Percentiles rank a stretch among this genome's conserved stretches.
Evolutionary conservation across 2,797 vertebrate species (phyloP).

Genomic region (Eleutherodactylus coqui): DNA sequence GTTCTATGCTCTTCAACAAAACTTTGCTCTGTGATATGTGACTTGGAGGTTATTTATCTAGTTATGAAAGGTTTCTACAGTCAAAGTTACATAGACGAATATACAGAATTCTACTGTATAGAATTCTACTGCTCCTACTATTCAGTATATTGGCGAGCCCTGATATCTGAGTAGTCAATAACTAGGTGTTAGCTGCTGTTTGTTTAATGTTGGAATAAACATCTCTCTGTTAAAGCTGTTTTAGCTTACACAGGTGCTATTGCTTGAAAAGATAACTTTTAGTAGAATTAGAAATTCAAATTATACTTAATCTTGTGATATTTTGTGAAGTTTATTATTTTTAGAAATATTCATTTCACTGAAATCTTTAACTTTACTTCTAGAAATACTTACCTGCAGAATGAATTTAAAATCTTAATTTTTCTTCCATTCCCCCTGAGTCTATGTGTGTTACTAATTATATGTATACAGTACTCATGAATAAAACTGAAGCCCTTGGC

Average conservation of each 20-base stretch:
- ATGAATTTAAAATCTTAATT: constrained; percentile 20
- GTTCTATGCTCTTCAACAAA: constrained; percentile 9
- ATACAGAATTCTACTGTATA: constrained; percentile 35
- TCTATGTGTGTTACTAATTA: constrained; percentile 56
- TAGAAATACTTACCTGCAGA: background rate
- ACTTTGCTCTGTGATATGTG: constrained; percentile 33
- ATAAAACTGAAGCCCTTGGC: constrained; percentile 44
- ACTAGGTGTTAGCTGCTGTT: constrained; percentile 17
- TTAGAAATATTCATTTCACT: background rate
- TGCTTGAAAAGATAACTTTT: constrained; percentile 19
- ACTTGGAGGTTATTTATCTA: constrained; percentile 37
- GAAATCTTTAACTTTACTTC: background rate
- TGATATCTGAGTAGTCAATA: constrained; percentile 39
- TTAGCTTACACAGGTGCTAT: background rate
- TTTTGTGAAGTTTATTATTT: background rate
- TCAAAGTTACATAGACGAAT: constrained; percentile 26
- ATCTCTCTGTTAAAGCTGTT: background rate
- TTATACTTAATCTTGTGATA: background rate
- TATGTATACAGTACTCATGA: constrained; percentile 17
- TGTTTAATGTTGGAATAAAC: constrained; percentile 34
- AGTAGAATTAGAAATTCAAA: background rate
- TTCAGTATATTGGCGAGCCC: background rate
- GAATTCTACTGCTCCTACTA: constrained; percentile 31
- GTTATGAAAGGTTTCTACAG: constrained; percentile 18
- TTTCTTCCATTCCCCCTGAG: background rate